phyloP scores from a whole-genome alignment of 64 coral and sea anemone genomes.

The Anthopleura sola region DNA sequence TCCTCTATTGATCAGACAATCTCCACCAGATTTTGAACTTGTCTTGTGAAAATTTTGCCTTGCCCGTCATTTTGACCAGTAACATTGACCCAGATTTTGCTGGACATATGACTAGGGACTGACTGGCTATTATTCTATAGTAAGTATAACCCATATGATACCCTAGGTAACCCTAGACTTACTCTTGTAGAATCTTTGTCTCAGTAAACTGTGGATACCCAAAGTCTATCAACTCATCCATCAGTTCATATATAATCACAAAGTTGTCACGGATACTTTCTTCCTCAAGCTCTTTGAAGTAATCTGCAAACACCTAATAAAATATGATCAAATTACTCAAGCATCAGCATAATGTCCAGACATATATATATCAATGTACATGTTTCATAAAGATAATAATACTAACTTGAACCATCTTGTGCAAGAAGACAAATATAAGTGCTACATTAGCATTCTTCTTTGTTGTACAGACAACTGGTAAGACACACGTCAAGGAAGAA shows the following conservation, averaged over 20 bases:
- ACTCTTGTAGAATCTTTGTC: slow-evolving; percentile 98
- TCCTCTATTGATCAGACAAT: not conserved
- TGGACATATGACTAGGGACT: no score
- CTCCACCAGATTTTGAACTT: no score
- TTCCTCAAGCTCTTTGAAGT: slow-evolving; percentile 98
- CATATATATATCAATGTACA: no score
- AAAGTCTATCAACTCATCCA: slow-evolving; percentile 99
- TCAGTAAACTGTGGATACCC: slow-evolving; percentile 99
- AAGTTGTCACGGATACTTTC: slow-evolving; percentile 99
- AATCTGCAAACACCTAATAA: slow-evolving; percentile 89
- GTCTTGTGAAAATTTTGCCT: no score
- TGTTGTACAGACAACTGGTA: slow-evolving; percentile 82
- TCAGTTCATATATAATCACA: slow-evolving; percentile 96
- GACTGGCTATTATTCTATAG: no score
- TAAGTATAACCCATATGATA: no score
- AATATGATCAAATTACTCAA: slow-evolving; percentile 11
- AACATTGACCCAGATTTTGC: no score
- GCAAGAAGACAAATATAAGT: slow-evolving; percentile 91
- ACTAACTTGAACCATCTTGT: slow-evolving; percentile 90
- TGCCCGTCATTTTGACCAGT: no score
- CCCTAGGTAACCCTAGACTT: no score
- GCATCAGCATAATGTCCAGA: no score
- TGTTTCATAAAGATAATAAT: no score
- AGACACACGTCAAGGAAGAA: not conserved
- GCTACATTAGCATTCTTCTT: slow-evolving; percentile 99